Percentiles rank a stretch among this genome's conserved stretches.
phyloP scores from a whole-genome alignment of 2,113 vertebrate species.

The Macrotus californicus region DNA sequence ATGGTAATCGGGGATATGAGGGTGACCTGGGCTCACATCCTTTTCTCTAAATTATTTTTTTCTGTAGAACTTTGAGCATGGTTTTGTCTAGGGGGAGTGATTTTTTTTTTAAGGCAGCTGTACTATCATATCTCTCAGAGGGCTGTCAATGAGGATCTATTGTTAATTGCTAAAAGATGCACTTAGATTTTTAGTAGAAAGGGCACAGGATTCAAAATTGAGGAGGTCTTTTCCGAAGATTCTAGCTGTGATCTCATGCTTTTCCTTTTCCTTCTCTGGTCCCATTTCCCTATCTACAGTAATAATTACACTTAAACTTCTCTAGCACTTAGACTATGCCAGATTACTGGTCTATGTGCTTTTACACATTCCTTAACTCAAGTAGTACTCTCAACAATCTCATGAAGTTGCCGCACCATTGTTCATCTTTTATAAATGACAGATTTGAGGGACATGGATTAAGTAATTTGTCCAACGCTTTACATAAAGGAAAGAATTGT shows the following conservation, averaged over 20 bases:
- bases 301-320: neutral
- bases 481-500: neutral
- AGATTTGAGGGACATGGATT: neutral
- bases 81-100: neutral
- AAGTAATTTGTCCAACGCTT: neutral
- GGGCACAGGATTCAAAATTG: neutral
- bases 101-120: neutral
- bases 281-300: neutral
- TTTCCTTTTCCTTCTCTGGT: neutral
- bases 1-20: neutral
- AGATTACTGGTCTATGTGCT: neutral
- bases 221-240: neutral
- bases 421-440: constrained; percentile 19
- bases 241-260: neutral
- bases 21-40: neutral
- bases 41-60: neutral
- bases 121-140: neutral
- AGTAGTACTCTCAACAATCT: neutral
- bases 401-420: neutral
- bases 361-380: neutral
- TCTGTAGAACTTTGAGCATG: neutral
- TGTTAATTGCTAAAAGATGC: neutral
- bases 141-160: neutral
- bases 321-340: neutral
- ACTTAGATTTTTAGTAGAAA: neutral